Evolutionary conservation across 2,797 vertebrate genomes (phyloP).

Genomic region (Nasua narica): DNA sequence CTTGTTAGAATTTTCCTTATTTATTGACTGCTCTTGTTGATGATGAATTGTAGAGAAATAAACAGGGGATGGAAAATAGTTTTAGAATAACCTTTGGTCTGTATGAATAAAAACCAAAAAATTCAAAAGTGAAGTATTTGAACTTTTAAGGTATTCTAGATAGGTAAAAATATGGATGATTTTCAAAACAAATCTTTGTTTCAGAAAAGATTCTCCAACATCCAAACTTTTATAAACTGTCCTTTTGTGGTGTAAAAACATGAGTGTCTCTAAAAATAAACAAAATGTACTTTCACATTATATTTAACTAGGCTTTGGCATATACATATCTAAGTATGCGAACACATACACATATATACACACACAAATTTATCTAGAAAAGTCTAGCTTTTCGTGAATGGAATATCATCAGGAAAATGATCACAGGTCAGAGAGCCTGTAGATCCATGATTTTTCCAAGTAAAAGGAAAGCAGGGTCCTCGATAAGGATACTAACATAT

Average conservation of each 20-base stretch:
- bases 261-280: neutral
- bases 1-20: conserved; percentile 46
- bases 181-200: neutral
- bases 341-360: neutral
- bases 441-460: neutral
- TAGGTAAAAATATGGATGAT: conserved; percentile 46
- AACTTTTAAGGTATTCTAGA: conserved; percentile 65
- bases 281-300: neutral
- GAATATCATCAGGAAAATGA: neutral
- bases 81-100: conserved; percentile 50
- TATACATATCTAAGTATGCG: neutral
- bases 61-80: conserved; percentile 61
- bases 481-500: neutral
- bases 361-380: neutral
- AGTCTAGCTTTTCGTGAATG: neutral
- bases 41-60: conserved; percentile 73
- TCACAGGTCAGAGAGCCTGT: neutral
- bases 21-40: conserved; percentile 59
- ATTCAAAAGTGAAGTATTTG: conserved; percentile 42
- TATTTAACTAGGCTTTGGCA: neutral
- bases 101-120: conserved; percentile 6
- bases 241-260: neutral
- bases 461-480: neutral
- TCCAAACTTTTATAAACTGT: neutral
- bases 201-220: neutral